These are phyloP conservation scores for Trochalopteron elliotii DNA, from an alignment of 2,113 vertebrate species.

Conservation along the genomic window DNA sequence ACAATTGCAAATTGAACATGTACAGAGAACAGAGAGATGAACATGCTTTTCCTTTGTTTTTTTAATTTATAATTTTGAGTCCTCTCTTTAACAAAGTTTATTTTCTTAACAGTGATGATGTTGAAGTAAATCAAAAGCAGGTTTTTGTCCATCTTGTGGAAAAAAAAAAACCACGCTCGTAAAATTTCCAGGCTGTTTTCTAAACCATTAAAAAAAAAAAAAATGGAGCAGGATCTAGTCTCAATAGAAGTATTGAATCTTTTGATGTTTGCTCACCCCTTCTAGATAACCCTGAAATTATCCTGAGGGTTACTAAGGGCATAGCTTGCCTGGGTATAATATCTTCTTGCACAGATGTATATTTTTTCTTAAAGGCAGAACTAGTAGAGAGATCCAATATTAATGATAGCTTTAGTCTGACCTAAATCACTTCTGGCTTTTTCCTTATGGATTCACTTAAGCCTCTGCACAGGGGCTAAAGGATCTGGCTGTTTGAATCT, in stretches of 20 bases:
- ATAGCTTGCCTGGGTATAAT: neutral
- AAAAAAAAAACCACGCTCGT: neutral
- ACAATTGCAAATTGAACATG: neutral
- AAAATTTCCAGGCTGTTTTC: neutral
- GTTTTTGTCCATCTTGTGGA: neutral
- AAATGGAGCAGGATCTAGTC: neutral
- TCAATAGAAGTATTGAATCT: neutral
- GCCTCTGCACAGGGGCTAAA: neutral
- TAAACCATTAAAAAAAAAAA: neutral
- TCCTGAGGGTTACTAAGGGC: neutral
- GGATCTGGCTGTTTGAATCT: neutral
- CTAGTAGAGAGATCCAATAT: neutral
- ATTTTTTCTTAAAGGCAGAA: neutral
- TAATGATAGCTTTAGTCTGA: neutral
- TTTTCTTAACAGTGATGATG: neutral
- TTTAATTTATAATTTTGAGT: neutral
- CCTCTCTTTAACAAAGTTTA: neutral
- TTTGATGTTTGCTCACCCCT: neutral
- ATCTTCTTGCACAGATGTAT: neutral
- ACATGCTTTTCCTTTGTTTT: neutral
- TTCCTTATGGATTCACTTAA: neutral
- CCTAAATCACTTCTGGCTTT: constrained; percentile 1
- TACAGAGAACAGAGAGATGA: neutral
- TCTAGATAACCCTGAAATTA: neutral
- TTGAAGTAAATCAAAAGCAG: neutral